Evolutionary conservation across 2,888 invertebrate genomes (phyloP).

Genomic region (Formica aserva): DNA sequence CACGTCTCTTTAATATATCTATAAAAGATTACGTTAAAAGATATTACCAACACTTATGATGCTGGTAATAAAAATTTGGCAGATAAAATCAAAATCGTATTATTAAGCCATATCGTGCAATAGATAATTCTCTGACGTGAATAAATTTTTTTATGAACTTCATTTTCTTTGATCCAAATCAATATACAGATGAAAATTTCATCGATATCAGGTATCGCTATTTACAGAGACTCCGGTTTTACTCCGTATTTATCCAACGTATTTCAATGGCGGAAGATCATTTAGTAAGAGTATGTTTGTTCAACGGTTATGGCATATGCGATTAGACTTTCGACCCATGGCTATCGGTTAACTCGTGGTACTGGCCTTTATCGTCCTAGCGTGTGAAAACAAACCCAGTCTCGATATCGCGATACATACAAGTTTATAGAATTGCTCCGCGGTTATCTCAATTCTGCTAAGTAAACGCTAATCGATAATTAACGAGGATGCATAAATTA

Average conservation of each 20-base stretch:
- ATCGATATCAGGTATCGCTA: background rate
- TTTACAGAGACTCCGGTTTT: background rate
- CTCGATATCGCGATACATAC: slow-evolving; percentile 5
- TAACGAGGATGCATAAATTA: background rate
- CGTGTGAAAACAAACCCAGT: slow-evolving; percentile 9
- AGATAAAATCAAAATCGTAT: slow-evolving; percentile 16
- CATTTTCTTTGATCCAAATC: background rate
- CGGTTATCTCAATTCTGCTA: slow-evolving; percentile 32
- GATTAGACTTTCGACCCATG: slow-evolving; percentile 55
- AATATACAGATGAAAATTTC: background rate
- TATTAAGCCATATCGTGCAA: background rate
- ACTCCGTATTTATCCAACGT: background rate
- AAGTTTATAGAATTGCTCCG: background rate
- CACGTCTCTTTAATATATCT: background rate
- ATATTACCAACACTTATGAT: background rate
- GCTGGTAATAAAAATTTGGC: background rate
- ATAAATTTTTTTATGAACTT: background rate
- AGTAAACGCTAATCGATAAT: slow-evolving; percentile 31
- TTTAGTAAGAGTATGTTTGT: slow-evolving; percentile 27
- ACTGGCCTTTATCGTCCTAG: slow-evolving; percentile 15
- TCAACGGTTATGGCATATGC: background rate
- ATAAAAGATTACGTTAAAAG: background rate
- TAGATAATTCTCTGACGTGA: background rate
- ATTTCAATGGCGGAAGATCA: slow-evolving; percentile 23
- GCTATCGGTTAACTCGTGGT: slow-evolving; percentile 16